Evolutionary conservation across 2,888 invertebrate genomes (phyloP).

Genomic region (Synanthedon andrenaeformis): DNA sequence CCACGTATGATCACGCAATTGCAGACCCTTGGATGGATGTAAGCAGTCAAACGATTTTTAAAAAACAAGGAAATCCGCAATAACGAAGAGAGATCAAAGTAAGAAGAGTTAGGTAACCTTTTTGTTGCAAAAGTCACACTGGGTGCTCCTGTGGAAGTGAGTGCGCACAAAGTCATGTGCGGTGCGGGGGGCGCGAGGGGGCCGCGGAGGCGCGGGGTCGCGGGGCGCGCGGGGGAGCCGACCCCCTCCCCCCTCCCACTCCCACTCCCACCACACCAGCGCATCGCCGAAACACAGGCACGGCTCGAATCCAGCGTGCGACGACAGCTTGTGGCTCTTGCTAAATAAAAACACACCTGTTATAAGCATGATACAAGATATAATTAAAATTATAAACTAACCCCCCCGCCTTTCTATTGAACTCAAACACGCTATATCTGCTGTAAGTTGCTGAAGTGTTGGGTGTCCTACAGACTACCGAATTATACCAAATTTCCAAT

Average conservation of each 20-base stretch:
- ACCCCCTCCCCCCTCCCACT: slow-evolving; percentile 43
- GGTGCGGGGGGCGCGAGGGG: slow-evolving; percentile 34
- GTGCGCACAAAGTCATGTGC: slow-evolving; percentile 86
- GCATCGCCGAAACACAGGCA: slow-evolving; percentile 93
- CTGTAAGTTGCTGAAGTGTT: no score
- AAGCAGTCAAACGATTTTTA: no score
- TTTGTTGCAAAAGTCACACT: slow-evolving; percentile 93
- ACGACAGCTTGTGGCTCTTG: slow-evolving; percentile 74
- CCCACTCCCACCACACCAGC: slow-evolving; percentile 85
- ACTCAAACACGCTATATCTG: no score
- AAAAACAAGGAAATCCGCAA: no score
- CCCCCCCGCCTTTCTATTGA: no score
- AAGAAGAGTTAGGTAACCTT: slow-evolving; percentile 70
- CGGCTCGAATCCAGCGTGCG: slow-evolving; percentile 91
- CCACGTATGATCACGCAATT: no score
- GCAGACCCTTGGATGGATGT: no score
- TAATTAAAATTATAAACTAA: no score
- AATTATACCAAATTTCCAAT: no score
- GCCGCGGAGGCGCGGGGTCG: slow-evolving; percentile 28
- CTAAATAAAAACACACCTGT: slow-evolving; percentile 37
- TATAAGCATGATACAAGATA: background rate
- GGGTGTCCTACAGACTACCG: no score
- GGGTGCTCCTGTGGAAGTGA: slow-evolving; percentile 89
- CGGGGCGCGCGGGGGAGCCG: slow-evolving; percentile 36
- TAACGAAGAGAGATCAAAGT: no score